Evolutionary conservation across 2,888 invertebrate species (phyloP), one percentile per base, ranked within the genome.

Genomic region (Drepanosiphum platanoidis): DNA sequence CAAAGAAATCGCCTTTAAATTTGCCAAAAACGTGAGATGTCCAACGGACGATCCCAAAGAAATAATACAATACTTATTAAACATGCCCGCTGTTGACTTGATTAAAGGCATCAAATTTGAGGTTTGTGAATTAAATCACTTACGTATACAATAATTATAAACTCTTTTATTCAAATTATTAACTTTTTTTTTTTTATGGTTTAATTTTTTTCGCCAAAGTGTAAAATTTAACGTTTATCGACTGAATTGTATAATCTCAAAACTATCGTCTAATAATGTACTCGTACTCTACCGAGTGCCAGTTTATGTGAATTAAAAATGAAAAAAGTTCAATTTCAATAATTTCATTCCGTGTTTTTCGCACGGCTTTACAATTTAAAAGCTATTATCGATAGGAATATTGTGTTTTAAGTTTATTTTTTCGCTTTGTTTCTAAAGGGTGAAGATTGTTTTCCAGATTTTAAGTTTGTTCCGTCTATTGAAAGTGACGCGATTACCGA

Each of bases 1-100:
- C 27, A 83, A 71, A 77, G 72, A 86, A 36, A 68, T 77, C 30
- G 86, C 87, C 1, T 84, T 83, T 15, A 30, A 75, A 13, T 66
- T 88, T 7, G 88, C 86, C 22, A 86, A 86, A 34, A 32, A 83
- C 27, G 78, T 88, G 0, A 87, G 87, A 13, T 87, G 86, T 52
- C 72, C 87, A 42, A 81, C 86, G 9, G 72, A 72, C 1, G 87
- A 88, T 34, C 32, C 86, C 11, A 34, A 86, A 39, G 77, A 87
- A 13, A 74, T 87, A 13, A 34, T 88, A 11, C 52, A 87, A 18
- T 87, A 87, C 70, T 80, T 88, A n/a, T 83, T 86, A 77, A 80
- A n/a, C 0, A 77, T 87, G 5, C 75, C 87, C 18, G 83, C 87
- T n/a, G 32, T 83, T 64, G 83, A 87, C 30, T 71, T 88, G 13